Conservation (phyloP, 2,888 invertebrate genomes). For the Coleophora deauratella region DNA sequence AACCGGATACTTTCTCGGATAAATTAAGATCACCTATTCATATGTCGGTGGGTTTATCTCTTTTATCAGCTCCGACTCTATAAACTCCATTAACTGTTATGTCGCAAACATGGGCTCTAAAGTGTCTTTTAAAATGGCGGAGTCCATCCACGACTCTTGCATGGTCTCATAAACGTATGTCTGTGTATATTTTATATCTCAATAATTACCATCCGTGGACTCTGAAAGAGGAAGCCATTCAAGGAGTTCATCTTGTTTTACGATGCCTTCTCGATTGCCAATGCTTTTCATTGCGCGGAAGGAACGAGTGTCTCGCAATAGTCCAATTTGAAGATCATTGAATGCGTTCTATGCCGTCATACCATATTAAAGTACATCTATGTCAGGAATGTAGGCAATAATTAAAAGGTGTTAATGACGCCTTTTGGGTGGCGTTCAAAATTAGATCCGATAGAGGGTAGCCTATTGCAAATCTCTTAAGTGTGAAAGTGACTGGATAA, state of each 20-base stretch:
- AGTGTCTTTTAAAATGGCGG: constrained; percentile 43
- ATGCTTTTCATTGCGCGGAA: constrained; percentile 41
- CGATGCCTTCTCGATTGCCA: constrained; percentile 48
- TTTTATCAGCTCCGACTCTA: constrained; percentile 47
- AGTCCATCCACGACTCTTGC: constrained; percentile 21
- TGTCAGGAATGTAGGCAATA: too few species aligned
- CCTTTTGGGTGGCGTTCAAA: too few species aligned
- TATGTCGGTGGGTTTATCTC: constrained; percentile 58
- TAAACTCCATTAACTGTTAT: constrained; percentile 56
- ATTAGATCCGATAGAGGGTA: too few species aligned
- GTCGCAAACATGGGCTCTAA: constrained; percentile 50
- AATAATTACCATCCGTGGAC: constrained; percentile 48
- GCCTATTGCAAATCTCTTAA: too few species aligned
- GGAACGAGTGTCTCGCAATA: constrained; percentile 28
- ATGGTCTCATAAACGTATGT: constrained; percentile 40
- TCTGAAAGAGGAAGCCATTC: constrained; percentile 53
- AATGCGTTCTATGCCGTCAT: constrained; percentile 14
- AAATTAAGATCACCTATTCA: constrained; percentile 72
- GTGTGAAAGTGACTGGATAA: too few species aligned
- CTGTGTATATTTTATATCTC: constrained; percentile 57
- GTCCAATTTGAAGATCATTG: constrained; percentile 20
- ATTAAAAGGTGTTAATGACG: too few species aligned
- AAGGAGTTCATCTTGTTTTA: constrained; percentile 49
- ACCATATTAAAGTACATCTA: too few species aligned
- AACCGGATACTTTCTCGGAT: constrained; percentile 59